Percentiles rank a stretch among this genome's conserved stretches.
These are phyloP conservation scores for Athene cunicularia DNA, from an alignment of 2,113 vertebrate genomes.

Conservation along the genomic window DNA sequence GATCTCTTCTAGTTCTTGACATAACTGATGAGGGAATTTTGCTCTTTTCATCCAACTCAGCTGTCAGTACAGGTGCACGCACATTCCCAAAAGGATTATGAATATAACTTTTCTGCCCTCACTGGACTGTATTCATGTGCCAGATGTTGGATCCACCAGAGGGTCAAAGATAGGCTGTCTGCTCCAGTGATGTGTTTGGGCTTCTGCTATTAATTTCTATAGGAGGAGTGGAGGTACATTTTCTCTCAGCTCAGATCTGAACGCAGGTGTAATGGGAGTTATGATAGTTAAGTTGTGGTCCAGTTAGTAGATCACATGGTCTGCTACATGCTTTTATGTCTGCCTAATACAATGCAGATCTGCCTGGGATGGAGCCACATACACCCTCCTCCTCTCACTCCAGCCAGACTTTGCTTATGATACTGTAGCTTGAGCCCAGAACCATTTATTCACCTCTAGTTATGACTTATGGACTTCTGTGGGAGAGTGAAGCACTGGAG, in stretches of 20 bases:
- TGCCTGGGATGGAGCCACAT: neutral
- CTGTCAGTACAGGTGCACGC: neutral
- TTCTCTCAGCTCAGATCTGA: neutral
- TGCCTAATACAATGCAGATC: neutral
- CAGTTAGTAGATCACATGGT: accelerated
- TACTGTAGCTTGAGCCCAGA: accelerated
- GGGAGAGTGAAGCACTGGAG: neutral
- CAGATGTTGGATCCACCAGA: accelerated
- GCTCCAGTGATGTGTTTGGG: neutral
- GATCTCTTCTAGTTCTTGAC: neutral
- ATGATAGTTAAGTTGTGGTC: accelerated
- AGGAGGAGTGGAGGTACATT: neutral
- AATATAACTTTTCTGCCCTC: neutral
- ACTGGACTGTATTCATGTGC: accelerated
- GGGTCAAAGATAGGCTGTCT: neutral
- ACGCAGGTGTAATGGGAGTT: accelerated
- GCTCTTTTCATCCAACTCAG: neutral
- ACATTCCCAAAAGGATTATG: neutral
- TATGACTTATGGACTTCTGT: slow-evolving; percentile 14
- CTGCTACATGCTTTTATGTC: neutral
- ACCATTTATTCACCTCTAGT: neutral
- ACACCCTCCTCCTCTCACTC: neutral
- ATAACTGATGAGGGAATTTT: neutral
- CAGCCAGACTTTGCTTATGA: neutral
- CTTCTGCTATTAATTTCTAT: neutral